phyloP scores from a whole-genome alignment of 92 coral and sea anemone species.

The Galaxea fascicularis region DNA sequence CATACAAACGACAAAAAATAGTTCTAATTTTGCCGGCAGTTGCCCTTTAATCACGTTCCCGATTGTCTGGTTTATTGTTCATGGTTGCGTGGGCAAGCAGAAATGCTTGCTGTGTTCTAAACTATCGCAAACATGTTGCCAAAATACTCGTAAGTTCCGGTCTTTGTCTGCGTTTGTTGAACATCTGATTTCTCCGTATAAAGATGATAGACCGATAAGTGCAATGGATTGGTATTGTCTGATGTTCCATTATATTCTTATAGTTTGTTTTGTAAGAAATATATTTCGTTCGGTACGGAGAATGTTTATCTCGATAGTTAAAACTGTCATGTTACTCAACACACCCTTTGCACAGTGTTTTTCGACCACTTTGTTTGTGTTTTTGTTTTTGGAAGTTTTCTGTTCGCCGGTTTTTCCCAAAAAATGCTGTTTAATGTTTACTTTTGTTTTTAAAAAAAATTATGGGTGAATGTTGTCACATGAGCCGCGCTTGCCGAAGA shows the following conservation, averaged over 20 bases:
- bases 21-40: no score
- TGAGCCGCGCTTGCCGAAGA: conserved; percentile 16
- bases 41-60: no score
- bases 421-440: conserved; percentile 2
- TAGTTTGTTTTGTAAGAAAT: background rate
- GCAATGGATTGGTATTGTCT: background rate
- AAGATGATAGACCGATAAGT: background rate
- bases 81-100: background rate
- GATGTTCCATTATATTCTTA: background rate
- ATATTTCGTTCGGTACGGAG: background rate
- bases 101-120: background rate
- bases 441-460: conserved; percentile 11
- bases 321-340: background rate
- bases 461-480: conserved; percentile 15
- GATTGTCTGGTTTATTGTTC: background rate
- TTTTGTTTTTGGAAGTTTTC: background rate
- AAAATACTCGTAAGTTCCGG: background rate
- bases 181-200: background rate
- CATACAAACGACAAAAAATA: no score
- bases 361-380: background rate
- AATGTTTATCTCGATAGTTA: background rate
- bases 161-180: background rate
- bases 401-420: background rate
- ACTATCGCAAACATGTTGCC: background rate
- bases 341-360: background rate